These are phyloP conservation scores for Andrena trimmerana DNA, from an alignment of 2,888 invertebrate genomes.

Conservation along the genomic window DNA sequence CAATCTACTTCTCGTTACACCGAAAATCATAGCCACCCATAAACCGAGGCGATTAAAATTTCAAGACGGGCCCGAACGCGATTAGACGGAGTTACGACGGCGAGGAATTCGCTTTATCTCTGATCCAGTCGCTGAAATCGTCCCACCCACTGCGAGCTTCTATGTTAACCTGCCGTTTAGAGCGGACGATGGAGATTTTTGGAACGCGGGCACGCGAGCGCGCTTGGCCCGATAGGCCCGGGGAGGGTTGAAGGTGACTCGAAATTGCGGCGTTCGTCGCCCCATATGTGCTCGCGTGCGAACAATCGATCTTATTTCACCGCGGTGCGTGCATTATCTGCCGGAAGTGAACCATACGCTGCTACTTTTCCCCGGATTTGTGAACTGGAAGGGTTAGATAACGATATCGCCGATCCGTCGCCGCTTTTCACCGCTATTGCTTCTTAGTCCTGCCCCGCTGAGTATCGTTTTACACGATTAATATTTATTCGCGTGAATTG, in stretches of 20 bases:
- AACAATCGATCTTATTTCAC: conserved; percentile 62
- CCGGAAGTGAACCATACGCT: conserved; percentile 60
- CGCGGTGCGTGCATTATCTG: conserved; percentile 62
- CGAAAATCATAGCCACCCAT: background rate
- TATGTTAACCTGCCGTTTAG: background rate
- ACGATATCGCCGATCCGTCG: conserved; percentile 52
- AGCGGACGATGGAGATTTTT: conserved; percentile 14
- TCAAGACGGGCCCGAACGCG: conserved; percentile 11
- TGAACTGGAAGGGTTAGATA: conserved; percentile 65
- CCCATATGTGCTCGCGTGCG: conserved; percentile 40
- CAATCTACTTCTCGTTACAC: background rate
- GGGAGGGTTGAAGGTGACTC: conserved; percentile 18
- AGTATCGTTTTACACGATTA: conserved; percentile 1
- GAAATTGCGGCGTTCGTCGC: conserved; percentile 3
- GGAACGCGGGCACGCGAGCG: conserved; percentile 10
- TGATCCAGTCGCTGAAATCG: background rate
- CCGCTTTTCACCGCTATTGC: conserved; percentile 43
- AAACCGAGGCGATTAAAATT: conserved; percentile 24
- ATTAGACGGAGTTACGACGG: conserved; percentile 13
- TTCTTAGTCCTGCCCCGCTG: conserved; percentile 45
- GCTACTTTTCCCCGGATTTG: conserved; percentile 58
- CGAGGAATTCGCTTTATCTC: conserved; percentile 15
- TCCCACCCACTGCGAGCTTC: background rate
- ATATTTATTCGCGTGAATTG: conserved; percentile 5
- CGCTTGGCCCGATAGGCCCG: background rate